phyloP scores from a whole-genome alignment of 2,888 invertebrate genomes.

The Helicoverpa assulta region DNA sequence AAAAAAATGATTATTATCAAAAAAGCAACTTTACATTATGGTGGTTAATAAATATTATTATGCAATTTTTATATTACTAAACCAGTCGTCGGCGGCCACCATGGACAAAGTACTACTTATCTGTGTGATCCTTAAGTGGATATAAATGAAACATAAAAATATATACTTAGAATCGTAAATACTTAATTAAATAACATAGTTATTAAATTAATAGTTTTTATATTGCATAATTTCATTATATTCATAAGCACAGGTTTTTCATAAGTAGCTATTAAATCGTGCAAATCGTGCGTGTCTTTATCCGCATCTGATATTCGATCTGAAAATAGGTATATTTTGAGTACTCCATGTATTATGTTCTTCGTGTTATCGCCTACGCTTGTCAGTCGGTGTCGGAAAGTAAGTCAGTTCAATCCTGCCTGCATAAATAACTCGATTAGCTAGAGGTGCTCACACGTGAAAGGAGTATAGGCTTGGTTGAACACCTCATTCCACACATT shows the following conservation, averaged over 20 bases:
- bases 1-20: too few relatives aligned
- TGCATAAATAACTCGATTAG: conserved; percentile 56
- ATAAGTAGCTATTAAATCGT: neutral
- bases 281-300: too few relatives aligned
- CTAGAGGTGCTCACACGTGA: conserved; percentile 46
- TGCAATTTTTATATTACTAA: too few relatives aligned
- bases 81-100: too few relatives aligned
- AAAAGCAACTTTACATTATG: too few relatives aligned
- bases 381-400: conserved; percentile 49
- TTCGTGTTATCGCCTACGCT: conserved; percentile 43
- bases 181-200: too few relatives aligned
- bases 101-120: too few relatives aligned
- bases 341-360: conserved; percentile 15
- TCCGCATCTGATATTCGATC: too few relatives aligned
- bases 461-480: conserved; percentile 37
- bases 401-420: conserved; percentile 52
- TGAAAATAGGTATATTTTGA: neutral
- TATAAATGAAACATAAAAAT: too few relatives aligned
- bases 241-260: neutral
- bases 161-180: too few relatives aligned
- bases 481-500: conserved; percentile 2
- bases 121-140: too few relatives aligned
- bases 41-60: too few relatives aligned
- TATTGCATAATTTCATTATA: neutral
- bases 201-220: neutral